These are phyloP conservation scores for Leptopterna dolabrata DNA, from an alignment of 2,888 invertebrate genomes.

Conservation along the genomic window DNA sequence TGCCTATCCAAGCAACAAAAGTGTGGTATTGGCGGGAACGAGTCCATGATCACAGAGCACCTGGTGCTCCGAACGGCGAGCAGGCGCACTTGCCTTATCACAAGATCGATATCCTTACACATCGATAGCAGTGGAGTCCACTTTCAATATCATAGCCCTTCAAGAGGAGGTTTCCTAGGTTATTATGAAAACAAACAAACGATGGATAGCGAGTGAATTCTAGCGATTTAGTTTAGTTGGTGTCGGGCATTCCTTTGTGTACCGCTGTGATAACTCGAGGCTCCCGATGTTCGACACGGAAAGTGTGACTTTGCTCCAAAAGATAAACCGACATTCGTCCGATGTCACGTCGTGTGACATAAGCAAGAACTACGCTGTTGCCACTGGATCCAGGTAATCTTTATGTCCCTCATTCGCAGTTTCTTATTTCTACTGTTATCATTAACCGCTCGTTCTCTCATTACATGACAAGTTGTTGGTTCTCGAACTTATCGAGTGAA, in stretches of 20 bases:
- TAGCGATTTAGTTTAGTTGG: background rate
- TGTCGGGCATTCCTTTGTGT: background rate
- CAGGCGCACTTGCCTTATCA: background rate
- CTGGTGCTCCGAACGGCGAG: background rate
- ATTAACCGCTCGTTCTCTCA: too few species aligned
- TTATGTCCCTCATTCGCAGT: conserved; percentile 30
- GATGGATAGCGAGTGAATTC: background rate
- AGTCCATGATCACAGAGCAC: too few species aligned
- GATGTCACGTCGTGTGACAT: conserved; percentile 75
- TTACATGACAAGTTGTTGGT: too few species aligned
- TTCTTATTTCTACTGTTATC: too few species aligned
- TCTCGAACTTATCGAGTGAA: too few species aligned
- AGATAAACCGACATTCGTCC: conserved; percentile 57
- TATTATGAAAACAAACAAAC: conserved; percentile 48
- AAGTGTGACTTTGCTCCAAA: conserved; percentile 58
- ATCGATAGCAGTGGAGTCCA: background rate
- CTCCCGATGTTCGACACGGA: conserved; percentile 43
- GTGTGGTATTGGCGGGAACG: too few species aligned
- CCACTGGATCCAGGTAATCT: conserved; percentile 75
- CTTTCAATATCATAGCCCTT: background rate
- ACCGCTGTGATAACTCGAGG: background rate
- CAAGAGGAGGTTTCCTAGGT: conserved; percentile 40
- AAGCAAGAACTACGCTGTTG: conserved; percentile 71
- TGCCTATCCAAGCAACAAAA: too few species aligned
- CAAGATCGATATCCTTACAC: background rate